Base-by-base conservation (phyloP, 2,888 invertebrate genomes). In the Conistra vaccinii region DNA sequence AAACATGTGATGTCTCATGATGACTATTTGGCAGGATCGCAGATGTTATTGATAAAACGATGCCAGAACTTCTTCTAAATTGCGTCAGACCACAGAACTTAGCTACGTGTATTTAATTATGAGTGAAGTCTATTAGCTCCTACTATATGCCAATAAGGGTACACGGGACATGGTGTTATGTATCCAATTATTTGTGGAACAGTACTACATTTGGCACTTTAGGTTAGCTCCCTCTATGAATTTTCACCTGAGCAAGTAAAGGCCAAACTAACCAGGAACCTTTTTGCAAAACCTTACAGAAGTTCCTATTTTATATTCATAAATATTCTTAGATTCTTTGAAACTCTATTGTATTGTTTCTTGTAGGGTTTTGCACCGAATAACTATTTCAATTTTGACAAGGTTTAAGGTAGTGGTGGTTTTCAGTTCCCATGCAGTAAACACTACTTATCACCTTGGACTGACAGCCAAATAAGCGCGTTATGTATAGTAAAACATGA, bases 401-500 rank as follows among this genome's bases (percentile, higher is more conserved):
- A 20, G 17, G 26, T 63, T 39, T 9, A 35, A n/a, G 17, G 26
- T 63, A 20, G 29, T 29, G 20, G 32, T 32, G 53, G 6, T 10
- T n/a, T n/a, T 53, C 9, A 76, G 55, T 65, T 53, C 20, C n/a
- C 9, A 68, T 29, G 9, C 35, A 63, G 26, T 14, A 51, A 45
- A 69, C 53, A 58, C 45, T n/a, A 73, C 2, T 32, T 57, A 70
- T 55, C 61, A 73, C 69, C 63, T 70, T 63, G 61, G 32, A 29
- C 45, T 78, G 69, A 74, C 67, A 75, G 29, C 58, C 26, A 51
- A 74, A 77, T 70, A 58, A 51, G 53, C 63, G 45, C n/a, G 45
- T 62, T 62, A 78, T 48, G n/a, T 45, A 35, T 42, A 55, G 48
- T 62, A 17, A 63, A 75, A 69, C 57, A 69, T 65, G 63, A 77